A percentile compares a stretch with the other conserved stretches of the same genome.
phyloP scores from a whole-genome alignment of 2,797 vertebrate genomes.

The Falco naumanni region DNA sequence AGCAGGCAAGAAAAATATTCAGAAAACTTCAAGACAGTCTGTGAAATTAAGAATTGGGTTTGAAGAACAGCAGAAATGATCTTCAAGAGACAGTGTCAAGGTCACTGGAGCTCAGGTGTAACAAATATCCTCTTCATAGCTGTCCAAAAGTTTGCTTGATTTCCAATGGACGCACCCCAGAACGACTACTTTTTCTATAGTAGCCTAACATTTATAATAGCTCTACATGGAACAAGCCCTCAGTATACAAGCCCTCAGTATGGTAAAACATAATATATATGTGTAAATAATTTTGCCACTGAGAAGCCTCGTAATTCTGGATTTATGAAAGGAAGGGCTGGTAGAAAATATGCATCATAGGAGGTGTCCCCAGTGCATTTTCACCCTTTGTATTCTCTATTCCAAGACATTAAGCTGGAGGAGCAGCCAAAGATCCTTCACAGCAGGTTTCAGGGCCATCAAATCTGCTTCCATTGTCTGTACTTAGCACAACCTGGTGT shows the following conservation, averaged over 20 bases:
- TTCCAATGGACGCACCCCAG: background rate
- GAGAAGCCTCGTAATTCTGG: background rate
- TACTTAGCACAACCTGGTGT: background rate
- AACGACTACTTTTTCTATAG: background rate
- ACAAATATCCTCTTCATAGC: background rate
- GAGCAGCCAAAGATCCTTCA: background rate
- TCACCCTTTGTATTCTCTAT: background rate
- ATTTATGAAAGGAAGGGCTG: background rate
- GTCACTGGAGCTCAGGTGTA: background rate
- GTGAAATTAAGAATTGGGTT: background rate
- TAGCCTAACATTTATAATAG: background rate
- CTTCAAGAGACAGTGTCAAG: background rate
- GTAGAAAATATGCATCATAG: background rate
- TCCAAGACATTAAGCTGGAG: background rate
- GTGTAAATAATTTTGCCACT: background rate
- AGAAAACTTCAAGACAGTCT: background rate
- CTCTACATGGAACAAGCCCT: background rate
- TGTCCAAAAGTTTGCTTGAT: background rate
- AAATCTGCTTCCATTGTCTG: background rate
- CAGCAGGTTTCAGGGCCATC: background rate
- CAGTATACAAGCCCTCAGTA: background rate
- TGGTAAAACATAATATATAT: background rate
- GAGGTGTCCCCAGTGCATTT: background rate
- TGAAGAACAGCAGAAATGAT: background rate
- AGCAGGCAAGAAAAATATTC: background rate